phyloP scores from a whole-genome alignment of 2,113 vertebrate genomes.

The Corythornis madagascariensis region DNA sequence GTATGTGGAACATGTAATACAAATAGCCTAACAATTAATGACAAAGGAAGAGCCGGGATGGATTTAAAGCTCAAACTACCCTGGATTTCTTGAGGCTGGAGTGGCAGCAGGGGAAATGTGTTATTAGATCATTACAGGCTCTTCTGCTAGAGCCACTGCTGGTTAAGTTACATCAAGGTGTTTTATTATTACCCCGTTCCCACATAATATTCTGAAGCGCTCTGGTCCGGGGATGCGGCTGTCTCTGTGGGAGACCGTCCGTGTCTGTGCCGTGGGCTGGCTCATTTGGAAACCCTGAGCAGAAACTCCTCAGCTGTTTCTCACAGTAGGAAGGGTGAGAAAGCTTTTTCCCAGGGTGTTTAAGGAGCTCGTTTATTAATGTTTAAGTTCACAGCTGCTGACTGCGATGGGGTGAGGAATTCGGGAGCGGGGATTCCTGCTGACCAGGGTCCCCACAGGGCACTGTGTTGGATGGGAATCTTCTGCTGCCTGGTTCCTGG shows the following conservation, averaged over 20 bases:
- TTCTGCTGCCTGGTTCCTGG: neutral
- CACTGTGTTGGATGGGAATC: fast-evolving
- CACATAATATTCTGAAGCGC: neutral
- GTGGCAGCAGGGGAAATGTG: slow-evolving; percentile 20
- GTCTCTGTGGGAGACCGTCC: neutral
- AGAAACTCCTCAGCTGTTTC: neutral
- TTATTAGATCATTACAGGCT: slow-evolving; percentile 44
- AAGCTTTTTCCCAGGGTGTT: neutral
- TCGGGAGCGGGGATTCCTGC: neutral
- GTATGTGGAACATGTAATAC: slow-evolving; percentile 56
- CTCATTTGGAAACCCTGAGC: neutral
- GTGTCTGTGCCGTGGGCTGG: neutral
- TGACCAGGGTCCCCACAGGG: fast-evolving
- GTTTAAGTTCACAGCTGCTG: neutral
- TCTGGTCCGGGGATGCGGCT: fast-evolving
- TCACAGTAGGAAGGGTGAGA: neutral
- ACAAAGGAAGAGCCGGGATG: slow-evolving; percentile 18
- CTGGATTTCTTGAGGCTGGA: slow-evolving; percentile 23
- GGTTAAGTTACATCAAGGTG: slow-evolving; percentile 8
- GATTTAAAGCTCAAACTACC: slow-evolving; percentile 31
- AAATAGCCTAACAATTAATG: slow-evolving; percentile 66
- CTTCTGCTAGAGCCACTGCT: slow-evolving; percentile 5
- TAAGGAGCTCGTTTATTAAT: neutral
- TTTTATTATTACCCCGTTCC: slow-evolving; percentile 9
- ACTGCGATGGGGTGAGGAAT: neutral